Evolutionary conservation across 2,797 vertebrate genomes (phyloP), one percentile per base, ranked within the genome.

Genomic region (Eremophila alpestris): DNA sequence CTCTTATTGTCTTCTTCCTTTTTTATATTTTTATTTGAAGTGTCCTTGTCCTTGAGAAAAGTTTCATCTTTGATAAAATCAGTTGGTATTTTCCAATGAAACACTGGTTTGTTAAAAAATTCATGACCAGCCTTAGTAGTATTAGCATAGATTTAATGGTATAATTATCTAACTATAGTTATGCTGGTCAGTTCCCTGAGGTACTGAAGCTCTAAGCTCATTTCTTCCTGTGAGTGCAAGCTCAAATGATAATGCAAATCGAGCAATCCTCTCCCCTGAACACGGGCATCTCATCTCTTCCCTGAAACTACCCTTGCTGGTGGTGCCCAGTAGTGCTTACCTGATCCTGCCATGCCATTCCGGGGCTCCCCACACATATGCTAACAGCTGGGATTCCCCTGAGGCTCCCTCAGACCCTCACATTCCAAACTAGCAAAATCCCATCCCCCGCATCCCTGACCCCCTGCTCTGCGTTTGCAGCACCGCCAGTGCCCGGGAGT

Each of bases 101-200:
- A 92, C 34, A 43, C 68, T 83, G 52, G 70, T 93, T 92, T 92
- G 88, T 94, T 96, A 92, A 96, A 92, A 93, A 95, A 95, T 94
- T 95, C 60, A 92, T 90, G 81, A 93, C 78, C 56, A 95, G 83
- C 52, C 81, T 87, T 94, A 64, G 83, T 88, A 82, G 80, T 87
- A 94, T 93, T 88, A 93, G 89, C 85, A 94, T 84, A 93, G 94
- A 93, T 96, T 86, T 96, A 94, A 96, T 93, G 94, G 89, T 81
- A 56, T 92, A 93, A 95, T 96, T 96, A 94, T 95, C 92, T 94
- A 89, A 93, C 94, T 90, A 86, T 63, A 76, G 92, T 89, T 88
- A 76, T 81, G 91, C 95, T 92, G 93, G 93, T 91, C 93, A 94
- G 87, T 96, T 95, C 94, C 94, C 94, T 78, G 84, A 88, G 95